Base-by-base conservation (phyloP, 1,140 invertebrate species). In the Euwallacea fornicatus region DNA sequence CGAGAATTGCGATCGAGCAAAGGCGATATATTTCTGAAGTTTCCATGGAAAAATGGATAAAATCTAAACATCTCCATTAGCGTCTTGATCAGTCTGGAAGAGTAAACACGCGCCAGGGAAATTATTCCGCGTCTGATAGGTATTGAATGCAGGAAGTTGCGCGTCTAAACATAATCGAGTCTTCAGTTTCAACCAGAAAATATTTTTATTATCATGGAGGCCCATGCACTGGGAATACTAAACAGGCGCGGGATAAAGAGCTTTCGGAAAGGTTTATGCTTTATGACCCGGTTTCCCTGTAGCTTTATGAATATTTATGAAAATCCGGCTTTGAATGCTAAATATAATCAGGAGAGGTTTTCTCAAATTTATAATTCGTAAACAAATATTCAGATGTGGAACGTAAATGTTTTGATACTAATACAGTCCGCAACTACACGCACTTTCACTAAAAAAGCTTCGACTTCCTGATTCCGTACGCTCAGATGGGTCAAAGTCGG, bases 321-420 rank as follows among this genome's bases (percentile, higher is more conserved):
- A 41, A 64, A 64, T 6, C 2, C 11, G 42, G 15, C 41, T 54
- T 64, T 8, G 41, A 15, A 64, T 11, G 7, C 58, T 60, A 60
- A 60, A 60, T 60, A 60, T 60, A 60, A 33, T 33, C 41, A 60
- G 11, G 8, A 41, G 6, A n/a, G 58, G 33, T 42, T 60, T 60
- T 33, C 21, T 33, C 21, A 33, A 33, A 33, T 33, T 33, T 33
- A 33, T 33, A 33, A 33, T 33, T 21, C 47, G 7, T 42, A 47
- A 42, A 63, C 61, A 13, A 41, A 42, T 42, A 7, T 47, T n/a
- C 42, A 63, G 16, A 63, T 63, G 42, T 63, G 61, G 61, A 63
- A 63, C 61, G 47, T 63, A 63, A 63, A 63, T 63, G 33, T 60
- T 60, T 60, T 60, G 58, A 60, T 60, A 53, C 42, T 33, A 10